Conservation (phyloP, 2,888 invertebrate species). For the Mycalesis mineus region DNA sequence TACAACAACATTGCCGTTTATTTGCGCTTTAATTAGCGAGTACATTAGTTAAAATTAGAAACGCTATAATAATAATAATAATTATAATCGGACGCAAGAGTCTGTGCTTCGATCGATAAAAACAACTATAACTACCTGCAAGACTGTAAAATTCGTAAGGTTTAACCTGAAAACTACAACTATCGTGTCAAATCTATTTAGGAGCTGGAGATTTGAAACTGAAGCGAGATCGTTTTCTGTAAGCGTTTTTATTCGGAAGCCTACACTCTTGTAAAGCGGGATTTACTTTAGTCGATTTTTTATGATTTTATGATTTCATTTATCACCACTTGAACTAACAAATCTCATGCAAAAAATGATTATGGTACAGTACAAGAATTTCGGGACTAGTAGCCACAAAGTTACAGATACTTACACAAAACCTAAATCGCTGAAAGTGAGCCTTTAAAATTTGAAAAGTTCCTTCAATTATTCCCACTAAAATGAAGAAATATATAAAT, state of each 20-base stretch:
- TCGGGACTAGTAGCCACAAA: no score
- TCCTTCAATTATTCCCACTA: no score
- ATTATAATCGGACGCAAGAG: constrained; percentile 58
- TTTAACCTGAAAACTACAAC: constrained; percentile 42
- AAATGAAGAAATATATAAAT: no score
- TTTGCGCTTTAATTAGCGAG: constrained; percentile 46
- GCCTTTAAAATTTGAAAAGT: no score
- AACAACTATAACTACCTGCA: constrained; percentile 25
- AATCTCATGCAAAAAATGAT: no score
- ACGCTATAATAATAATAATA: constrained; percentile 26
- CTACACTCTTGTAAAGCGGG: constrained; percentile 44
- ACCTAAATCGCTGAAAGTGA: no score
- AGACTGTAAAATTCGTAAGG: constrained; percentile 29
- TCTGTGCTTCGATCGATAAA: constrained; percentile 42
- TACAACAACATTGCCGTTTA: constrained; percentile 49
- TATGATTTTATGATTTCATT: no score
- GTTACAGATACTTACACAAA: no score
- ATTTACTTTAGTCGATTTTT: neutral
- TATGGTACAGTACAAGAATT: no score
- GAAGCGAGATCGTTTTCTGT: constrained; percentile 62
- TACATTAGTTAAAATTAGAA: constrained; percentile 22
- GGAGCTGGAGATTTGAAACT: constrained; percentile 51
- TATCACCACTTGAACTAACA: neutral
- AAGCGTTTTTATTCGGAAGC: constrained; percentile 61
- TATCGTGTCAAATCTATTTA: constrained; percentile 48